These are phyloP conservation scores for Centropus bengalensis DNA, from an alignment of 2,113 vertebrate genomes.

Conservation along the genomic window DNA sequence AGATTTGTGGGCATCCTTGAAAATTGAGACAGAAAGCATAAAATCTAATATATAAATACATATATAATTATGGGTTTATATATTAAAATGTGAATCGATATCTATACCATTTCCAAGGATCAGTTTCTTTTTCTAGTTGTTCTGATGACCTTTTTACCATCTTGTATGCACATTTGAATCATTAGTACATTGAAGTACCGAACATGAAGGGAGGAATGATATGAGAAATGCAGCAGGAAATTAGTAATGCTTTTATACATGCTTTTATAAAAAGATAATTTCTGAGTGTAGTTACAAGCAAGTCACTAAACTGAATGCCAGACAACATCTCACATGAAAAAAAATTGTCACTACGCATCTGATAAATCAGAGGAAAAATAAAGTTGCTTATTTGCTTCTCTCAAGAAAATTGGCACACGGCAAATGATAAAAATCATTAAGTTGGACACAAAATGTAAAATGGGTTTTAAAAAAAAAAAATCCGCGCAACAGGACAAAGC, in stretches of 20 bases:
- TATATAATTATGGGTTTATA: background rate
- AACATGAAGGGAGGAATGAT: background rate
- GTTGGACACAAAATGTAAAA: background rate
- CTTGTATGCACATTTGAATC: background rate
- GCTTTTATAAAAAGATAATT: conserved; percentile 2
- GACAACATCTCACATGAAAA: background rate
- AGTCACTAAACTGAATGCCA: background rate
- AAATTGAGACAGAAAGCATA: background rate
- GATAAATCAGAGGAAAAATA: background rate
- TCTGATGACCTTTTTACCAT: background rate
- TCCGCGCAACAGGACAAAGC: background rate
- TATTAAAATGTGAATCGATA: background rate
- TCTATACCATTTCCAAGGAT: background rate
- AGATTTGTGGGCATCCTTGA: background rate
- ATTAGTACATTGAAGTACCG: background rate
- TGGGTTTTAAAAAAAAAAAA: background rate
- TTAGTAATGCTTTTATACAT: background rate
- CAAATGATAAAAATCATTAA: background rate
- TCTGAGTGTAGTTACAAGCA: background rate
- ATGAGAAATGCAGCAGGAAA: background rate
- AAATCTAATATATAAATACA: background rate
- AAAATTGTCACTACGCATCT: background rate
- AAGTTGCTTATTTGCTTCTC: background rate
- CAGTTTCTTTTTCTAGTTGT: background rate
- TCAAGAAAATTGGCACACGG: background rate